Base-by-base conservation (phyloP, 2,797 vertebrate genomes). In the Spinus pinus region DNA sequence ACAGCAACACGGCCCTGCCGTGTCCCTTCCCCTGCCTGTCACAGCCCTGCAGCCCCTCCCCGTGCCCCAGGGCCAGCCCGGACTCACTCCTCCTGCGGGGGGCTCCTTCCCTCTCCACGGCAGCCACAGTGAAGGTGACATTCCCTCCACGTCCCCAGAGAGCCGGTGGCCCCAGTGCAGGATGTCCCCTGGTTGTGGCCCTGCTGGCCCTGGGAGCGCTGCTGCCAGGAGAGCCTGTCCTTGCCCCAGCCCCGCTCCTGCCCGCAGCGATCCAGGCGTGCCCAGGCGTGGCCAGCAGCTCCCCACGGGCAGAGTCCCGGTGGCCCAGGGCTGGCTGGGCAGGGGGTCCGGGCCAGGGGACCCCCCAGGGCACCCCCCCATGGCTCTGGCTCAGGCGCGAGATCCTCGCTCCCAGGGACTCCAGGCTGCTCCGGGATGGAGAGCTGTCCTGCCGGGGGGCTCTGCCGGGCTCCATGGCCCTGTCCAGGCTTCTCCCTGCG, bases 321-420 rank as follows among this genome's bases (percentile, higher is more conserved):
- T 0, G 0, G 22, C 12, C 27, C 33, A 7, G 39, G 21, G 35
- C 14, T 2, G 10, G 44, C 39, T 5, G 78, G 2, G 3, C 1
- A 9, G 46, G 31, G 35, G 65, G 41, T 21, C 1, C 8, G 1
- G 57, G 16, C 16, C 1, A 1, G 33, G 46, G 13, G 1, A 5
- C 6, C 20, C 31, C 9, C 51, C 46, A 1, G 23, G 46, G 18
- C 57, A 30, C 33, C n/a, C 87, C 70, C 30, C 21, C 60, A 1
- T 3, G 39, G 6, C 46, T 39, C 39, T 25, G 95, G 86, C 97
- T 95, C 75, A 94, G 72, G 3, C 6, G 67, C 62, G 94, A 90
- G n/a, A 95, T 94, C 44, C 75, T 86, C 3, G 31, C 78, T 14
- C 95, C 97, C 39, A 96, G 93, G 5, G 97, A 96, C 75, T 94